Evolutionary conservation across 2,888 invertebrate genomes (phyloP), one percentile per base, ranked within the genome.

Genomic region (Catocala nupta): DNA sequence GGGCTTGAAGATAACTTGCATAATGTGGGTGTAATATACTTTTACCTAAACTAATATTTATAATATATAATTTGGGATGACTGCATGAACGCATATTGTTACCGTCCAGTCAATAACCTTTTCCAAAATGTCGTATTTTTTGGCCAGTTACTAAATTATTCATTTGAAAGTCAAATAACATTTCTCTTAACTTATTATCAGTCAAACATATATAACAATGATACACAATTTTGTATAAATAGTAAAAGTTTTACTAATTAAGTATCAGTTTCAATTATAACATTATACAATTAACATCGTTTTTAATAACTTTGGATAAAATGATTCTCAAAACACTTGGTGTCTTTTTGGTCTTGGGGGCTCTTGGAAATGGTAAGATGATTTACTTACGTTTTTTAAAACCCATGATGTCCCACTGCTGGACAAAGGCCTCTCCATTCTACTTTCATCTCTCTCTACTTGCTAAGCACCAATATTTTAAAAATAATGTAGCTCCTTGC

Each of bases 181-280:
- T 5, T 34, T 33, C 34, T 11, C 34, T 6, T 33, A 45, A 16
- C 2, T 8, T 43, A 34, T 55, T 55, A 55, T 55, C 54, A 13
- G 45, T 55, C 25, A 34, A 16, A 13, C 8, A 33, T 53, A 33
- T 53, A 12, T 4, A 33, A 13, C 11, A 45, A 11, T 34, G n/a
- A 55, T 12, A 12, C 9, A 34, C 13, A 33, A 10, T 45, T 45
- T 8, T 42, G 48, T 70, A 70, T 70, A 70, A 51, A 70, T 62
- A 62, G n/a, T 39, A 7, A 50, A 39, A 11, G 10, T 5, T 59
- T 59, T 53, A n/a, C 2, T 7, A 16, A 16, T 49, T 42, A 34
- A 25, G 16, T 53, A 58, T 70, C 63, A 70, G 50, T 62, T 25
- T 39, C 42, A 51, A 34, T 8, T 16, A 43, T 10, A 11, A 10